Percentiles rank a stretch among this genome's conserved stretches.
phyloP scores from a whole-genome alignment of 35 echinoderm and acorn worm genomes.

The Apostichopus parvimensis region DNA sequence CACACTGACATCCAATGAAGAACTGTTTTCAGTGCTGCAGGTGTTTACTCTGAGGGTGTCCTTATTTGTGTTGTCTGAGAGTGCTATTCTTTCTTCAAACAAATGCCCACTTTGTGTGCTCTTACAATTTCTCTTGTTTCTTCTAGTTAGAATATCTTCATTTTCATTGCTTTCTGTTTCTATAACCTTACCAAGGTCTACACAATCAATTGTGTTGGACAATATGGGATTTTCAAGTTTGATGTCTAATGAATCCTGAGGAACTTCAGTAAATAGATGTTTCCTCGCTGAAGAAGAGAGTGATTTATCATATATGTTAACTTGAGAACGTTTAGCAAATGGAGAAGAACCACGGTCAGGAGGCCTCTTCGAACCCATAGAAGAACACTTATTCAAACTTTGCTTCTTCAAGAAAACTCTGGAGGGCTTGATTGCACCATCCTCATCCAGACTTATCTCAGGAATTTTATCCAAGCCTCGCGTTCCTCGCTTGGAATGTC shows the following conservation, averaged over 20 bases:
- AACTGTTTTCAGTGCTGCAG: neutral
- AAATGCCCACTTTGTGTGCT: neutral
- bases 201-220: neutral
- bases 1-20: neutral
- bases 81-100: neutral
- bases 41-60: neutral
- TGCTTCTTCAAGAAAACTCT: neutral
- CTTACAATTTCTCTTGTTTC: neutral
- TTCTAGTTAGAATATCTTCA: neutral
- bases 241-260: neutral
- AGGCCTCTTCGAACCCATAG: neutral
- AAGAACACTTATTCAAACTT: neutral
- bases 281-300: neutral
- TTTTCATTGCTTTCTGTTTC: neutral
- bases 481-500: neutral
- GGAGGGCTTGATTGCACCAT: neutral
- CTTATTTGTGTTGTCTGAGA: neutral
- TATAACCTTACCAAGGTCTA: neutral
- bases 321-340: constrained; percentile 7
- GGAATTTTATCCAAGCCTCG: neutral
- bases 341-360: constrained; percentile 9
- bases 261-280: neutral
- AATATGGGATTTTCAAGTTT: neutral
- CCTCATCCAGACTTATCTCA: neutral
- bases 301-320: no score